phyloP scores from a whole-genome alignment of 1,140 invertebrate genomes.

The Rhopalosiphum maidis region DNA sequence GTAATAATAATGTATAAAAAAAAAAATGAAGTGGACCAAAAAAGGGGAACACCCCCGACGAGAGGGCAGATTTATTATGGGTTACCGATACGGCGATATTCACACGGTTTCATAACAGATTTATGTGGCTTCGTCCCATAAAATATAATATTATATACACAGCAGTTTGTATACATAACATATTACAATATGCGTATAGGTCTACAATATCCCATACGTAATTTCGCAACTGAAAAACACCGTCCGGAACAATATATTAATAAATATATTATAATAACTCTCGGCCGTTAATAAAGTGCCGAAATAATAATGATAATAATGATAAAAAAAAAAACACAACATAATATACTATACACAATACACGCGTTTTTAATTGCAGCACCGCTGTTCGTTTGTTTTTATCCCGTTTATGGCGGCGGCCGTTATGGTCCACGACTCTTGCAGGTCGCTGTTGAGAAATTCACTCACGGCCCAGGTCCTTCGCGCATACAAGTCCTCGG shows the following conservation, averaged over 20 bases:
- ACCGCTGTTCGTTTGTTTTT: neutral
- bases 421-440: conserved; percentile 48
- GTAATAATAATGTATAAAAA: conserved; percentile 26
- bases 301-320: neutral
- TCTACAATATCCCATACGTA: conserved; percentile 18
- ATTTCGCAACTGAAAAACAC: conserved; percentile 26
- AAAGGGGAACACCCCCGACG: conserved; percentile 22
- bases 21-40: neutral
- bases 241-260: neutral
- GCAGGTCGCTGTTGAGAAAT: conserved; percentile 33
- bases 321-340: neutral
- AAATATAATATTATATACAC: neutral
- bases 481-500: neutral
- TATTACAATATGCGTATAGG: neutral
- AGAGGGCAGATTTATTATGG: conserved; percentile 41
- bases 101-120: conserved; percentile 44
- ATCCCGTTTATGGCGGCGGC: neutral
- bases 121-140: conserved; percentile 17
- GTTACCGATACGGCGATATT: conserved; percentile 38
- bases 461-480: neutral
- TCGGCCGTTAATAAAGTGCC: conserved; percentile 28
- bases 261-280: neutral
- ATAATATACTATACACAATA: neutral
- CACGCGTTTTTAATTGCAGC: conserved; percentile 25
- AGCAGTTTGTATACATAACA: neutral